A percentile compares a stretch with the other conserved stretches of the same genome.
These are phyloP conservation scores for Apodemia duryi DNA, from an alignment of 2,888 invertebrate species.

Conservation along the genomic window DNA sequence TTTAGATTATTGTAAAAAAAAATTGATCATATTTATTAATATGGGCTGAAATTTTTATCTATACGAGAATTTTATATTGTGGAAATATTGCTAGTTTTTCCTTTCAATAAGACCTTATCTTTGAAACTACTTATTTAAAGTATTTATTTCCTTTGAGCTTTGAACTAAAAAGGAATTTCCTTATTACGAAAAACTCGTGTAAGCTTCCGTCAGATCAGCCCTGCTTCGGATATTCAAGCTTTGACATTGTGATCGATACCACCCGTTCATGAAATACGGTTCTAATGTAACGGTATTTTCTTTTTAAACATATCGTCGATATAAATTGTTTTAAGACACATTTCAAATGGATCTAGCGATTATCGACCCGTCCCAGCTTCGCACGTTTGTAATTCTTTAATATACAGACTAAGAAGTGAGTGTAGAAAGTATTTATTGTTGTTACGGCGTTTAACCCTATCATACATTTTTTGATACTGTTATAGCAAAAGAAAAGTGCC, in stretches of 20 bases:
- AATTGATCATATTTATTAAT: no score
- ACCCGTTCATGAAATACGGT: neutral
- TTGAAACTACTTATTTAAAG: neutral
- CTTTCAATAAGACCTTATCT: neutral
- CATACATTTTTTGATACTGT: no score
- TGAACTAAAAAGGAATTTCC: slow-evolving; percentile 12
- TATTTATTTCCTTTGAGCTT: slow-evolving; percentile 4
- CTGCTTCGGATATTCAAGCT: neutral
- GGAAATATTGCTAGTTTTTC: neutral
- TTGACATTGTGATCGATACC: neutral
- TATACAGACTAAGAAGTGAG: no score
- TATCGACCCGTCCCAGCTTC: no score
- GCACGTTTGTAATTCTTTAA: no score
- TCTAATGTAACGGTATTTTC: neutral
- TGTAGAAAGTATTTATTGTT: no score
- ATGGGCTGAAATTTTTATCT: no score
- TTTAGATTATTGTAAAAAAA: no score
- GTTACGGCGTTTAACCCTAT: no score
- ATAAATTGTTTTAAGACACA: neutral
- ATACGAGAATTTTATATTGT: no score
- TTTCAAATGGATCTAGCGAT: neutral
- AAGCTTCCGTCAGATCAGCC: slow-evolving; percentile 8
- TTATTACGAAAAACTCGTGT: slow-evolving; percentile 6
- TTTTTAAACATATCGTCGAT: neutral
- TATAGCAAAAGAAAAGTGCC: no score